Conservation (phyloP, 2,888 invertebrate species). For the Alloscopus bannaensis region DNA sequence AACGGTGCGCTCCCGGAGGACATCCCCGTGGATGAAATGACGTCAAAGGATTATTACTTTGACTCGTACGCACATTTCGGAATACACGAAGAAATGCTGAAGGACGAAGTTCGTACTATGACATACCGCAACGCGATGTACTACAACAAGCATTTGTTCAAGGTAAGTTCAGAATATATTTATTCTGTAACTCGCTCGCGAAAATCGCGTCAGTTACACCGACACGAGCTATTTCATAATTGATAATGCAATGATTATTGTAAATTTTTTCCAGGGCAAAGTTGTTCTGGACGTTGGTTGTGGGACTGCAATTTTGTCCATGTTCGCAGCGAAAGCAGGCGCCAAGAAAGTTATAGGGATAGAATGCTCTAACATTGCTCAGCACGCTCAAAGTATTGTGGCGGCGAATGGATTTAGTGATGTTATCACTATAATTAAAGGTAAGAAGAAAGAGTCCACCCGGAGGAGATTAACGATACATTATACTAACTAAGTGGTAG, state of each 20-base stretch:
- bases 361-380: constrained; percentile 99
- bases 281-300: constrained; percentile 98
- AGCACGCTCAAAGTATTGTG: constrained; percentile 96
- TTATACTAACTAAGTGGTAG: too few relatives aligned
- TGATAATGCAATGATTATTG: too few relatives aligned
- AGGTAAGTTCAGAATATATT: too few relatives aligned
- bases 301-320: constrained; percentile 98
- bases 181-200: too few relatives aligned
- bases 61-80: constrained; percentile 99
- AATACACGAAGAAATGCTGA: constrained; percentile 99
- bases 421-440: constrained; percentile 89
- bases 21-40: constrained; percentile 95
- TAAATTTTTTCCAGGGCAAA: constrained; percentile 78
- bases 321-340: constrained; percentile 99
- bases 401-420: constrained; percentile 88
- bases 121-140: constrained; percentile 99
- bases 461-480: too few relatives aligned
- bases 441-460: too few relatives aligned
- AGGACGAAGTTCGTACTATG: constrained; percentile 98
- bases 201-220: too few relatives aligned
- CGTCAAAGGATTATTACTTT: constrained; percentile 99
- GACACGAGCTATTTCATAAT: too few relatives aligned
- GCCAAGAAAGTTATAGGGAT: constrained; percentile 96
- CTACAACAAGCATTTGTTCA: constrained; percentile 98
- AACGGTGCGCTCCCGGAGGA: constrained; percentile 62